Percentiles rank a stretch among this genome's conserved stretches.
phyloP scores from a whole-genome alignment of 2,113 vertebrate species.

The Pygoscelis adeliae region DNA sequence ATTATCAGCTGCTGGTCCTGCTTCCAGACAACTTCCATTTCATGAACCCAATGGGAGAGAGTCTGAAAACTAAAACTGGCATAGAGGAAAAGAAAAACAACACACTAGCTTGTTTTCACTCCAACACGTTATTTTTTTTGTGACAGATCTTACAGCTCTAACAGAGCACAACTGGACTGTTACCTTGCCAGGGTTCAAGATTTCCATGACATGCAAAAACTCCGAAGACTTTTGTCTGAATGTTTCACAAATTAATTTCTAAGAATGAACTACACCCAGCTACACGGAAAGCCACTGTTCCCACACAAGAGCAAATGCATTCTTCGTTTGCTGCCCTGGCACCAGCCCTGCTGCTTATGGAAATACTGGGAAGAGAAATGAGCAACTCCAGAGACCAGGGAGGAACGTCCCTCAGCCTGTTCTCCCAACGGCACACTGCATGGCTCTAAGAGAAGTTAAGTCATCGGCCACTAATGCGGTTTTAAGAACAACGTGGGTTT shows the following conservation, averaged over 20 bases:
- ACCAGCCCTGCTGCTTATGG: neutral
- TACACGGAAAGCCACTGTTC: neutral
- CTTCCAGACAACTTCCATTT: neutral
- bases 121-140: neutral
- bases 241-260: neutral
- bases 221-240: neutral
- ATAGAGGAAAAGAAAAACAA: neutral
- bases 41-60: neutral
- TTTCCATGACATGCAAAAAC: no score
- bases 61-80: neutral
- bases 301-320: neutral
- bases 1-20: neutral
- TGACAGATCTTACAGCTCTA: neutral
- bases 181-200: neutral
- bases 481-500: neutral
- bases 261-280: neutral
- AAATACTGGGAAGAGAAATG: neutral
- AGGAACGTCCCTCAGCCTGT: neutral
- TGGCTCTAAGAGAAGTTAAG: neutral
- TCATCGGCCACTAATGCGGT: rapidly evolving
- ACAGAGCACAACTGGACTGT: neutral
- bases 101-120: neutral
- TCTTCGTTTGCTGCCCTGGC: neutral
- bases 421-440: neutral
- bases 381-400: neutral